These are phyloP conservation scores for Helicolenus hilgendorfi DNA, from an alignment of 2,797 vertebrate species.

Conservation along the genomic window DNA sequence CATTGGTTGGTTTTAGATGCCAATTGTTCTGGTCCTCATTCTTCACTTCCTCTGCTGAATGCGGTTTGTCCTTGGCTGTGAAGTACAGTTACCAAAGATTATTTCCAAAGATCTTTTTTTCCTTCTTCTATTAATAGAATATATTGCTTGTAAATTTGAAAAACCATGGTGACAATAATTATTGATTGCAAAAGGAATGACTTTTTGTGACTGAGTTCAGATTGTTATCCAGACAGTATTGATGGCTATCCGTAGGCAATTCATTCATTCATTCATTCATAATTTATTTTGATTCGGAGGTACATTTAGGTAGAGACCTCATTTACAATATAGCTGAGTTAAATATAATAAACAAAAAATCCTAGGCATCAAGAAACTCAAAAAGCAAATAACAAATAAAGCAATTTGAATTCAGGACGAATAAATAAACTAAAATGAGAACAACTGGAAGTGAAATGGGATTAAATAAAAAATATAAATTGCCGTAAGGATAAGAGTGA, in stretches of 20 bases:
- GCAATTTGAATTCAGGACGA: no score
- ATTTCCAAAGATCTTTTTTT: neutral
- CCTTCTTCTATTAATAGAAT: neutral
- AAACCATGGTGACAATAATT: neutral
- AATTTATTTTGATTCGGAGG: no score
- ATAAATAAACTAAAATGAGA: no score
- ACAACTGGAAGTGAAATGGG: no score
- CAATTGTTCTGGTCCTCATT: neutral
- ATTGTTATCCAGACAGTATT: neutral
- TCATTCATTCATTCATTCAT: fast-evolving
- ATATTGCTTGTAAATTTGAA: neutral
- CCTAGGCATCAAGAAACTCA: no score
- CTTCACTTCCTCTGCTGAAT: neutral
- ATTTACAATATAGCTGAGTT: no score
- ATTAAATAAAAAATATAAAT: no score
- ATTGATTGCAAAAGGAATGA: neutral
- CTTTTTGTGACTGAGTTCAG: neutral
- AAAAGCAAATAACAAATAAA: no score
- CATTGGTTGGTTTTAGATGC: neutral
- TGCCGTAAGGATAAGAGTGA: no score
- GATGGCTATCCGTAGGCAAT: neutral
- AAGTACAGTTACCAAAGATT: neutral
- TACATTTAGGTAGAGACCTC: no score
- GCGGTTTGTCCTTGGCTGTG: neutral
- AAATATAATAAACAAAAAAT: no score